Percentiles rank a stretch among this genome's conserved stretches.
Conservation (phyloP, 2,797 vertebrate species). For the Sebastes cheni region DNA sequence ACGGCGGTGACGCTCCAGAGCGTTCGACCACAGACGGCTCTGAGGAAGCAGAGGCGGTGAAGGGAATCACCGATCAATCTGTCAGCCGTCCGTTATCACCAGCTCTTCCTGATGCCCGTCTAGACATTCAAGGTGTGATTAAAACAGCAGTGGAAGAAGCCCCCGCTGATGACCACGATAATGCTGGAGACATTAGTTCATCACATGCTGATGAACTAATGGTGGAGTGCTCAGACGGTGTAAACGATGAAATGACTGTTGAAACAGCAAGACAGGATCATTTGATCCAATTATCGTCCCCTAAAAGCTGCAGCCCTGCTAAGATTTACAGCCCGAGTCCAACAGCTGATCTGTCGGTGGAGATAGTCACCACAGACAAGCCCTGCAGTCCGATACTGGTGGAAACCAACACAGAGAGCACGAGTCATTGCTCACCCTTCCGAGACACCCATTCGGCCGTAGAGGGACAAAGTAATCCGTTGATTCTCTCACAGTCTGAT, state of each 20-base stretch:
- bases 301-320: conserved; percentile 50
- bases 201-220: conserved; percentile 31
- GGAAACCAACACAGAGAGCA: conserved; percentile 49
- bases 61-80: conserved; percentile 52
- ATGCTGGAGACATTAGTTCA: conserved; percentile 21
- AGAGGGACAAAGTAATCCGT: conserved; percentile 57
- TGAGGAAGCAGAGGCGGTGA: conserved; percentile 74
- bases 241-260: conserved; percentile 26
- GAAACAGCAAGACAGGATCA: conserved; percentile 37
- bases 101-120: background rate
- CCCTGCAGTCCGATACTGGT: conserved; percentile 65
- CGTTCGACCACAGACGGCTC: conserved; percentile 65
- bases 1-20: conserved; percentile 60
- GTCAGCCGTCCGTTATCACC: conserved; percentile 43
- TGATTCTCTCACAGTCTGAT: conserved; percentile 67
- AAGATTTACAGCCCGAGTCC: conserved; percentile 48
- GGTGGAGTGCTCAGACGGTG: conserved; percentile 14
- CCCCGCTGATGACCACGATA: conserved; percentile 9
- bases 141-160: conserved; percentile 39
- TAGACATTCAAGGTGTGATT: conserved; percentile 14
- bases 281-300: conserved; percentile 38
- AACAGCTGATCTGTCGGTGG: conserved; percentile 49
- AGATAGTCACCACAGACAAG: conserved; percentile 58
- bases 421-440: conserved; percentile 47
- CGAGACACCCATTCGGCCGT: conserved; percentile 45